Percentiles rank a stretch among this genome's conserved stretches.
Evolutionary conservation across 2,113 vertebrate species (phyloP).

Genomic region (Coptodon bakossiorum): DNA sequence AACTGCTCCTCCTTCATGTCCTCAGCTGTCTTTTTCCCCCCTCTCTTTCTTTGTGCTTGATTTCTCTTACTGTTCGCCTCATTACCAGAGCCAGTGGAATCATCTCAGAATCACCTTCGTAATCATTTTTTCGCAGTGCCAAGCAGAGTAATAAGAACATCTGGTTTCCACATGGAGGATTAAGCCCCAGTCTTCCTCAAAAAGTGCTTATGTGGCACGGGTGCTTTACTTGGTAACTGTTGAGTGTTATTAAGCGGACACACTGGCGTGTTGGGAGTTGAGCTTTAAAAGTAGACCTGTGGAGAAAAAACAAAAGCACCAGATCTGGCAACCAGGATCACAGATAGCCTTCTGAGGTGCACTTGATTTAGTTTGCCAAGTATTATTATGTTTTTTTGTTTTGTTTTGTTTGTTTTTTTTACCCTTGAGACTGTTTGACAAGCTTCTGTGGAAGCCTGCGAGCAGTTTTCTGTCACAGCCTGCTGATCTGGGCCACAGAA

Average conservation of each 20-base stretch:
- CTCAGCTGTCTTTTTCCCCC: background rate
- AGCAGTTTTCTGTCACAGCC: background rate
- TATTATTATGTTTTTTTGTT: background rate
- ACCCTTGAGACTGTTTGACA: background rate
- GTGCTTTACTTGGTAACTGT: background rate
- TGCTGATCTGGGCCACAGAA: conserved; percentile 25
- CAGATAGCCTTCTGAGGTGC: background rate
- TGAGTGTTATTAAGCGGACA: background rate
- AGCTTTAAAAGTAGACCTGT: conserved; percentile 20
- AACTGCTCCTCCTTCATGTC: background rate
- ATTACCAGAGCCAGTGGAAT: conserved; percentile 45
- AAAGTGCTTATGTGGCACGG: background rate
- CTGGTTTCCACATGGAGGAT: background rate
- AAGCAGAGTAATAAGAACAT: background rate
- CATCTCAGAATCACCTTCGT: conserved; percentile 55
- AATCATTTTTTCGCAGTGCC: background rate
- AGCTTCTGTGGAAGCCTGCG: background rate
- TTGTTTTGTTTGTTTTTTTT: background rate
- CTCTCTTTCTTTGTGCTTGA: background rate
- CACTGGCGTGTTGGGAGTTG: background rate
- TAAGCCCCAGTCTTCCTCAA: background rate
- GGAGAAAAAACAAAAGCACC: background rate
- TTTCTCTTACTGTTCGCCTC: conserved; percentile 10
- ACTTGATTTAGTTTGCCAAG: conserved; percentile 12
- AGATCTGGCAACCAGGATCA: background rate